Conservation (phyloP, 1,140 invertebrate species). For the Colletes latitarsis region DNA sequence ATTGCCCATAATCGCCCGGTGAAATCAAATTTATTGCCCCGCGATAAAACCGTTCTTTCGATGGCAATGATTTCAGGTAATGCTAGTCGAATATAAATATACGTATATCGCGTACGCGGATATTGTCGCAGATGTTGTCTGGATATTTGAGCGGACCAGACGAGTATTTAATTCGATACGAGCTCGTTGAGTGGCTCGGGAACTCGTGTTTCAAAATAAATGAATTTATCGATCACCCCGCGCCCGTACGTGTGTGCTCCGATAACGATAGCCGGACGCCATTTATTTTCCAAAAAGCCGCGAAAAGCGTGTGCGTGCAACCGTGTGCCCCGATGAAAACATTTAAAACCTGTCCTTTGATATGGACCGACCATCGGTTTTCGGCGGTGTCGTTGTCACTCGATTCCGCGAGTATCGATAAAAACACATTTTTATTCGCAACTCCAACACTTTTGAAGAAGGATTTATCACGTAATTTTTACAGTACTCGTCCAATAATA, state of each 20-base stretch:
- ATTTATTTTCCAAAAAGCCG: conserved; percentile 45
- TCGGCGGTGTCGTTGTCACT: background rate
- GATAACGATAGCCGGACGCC: conserved; percentile 1
- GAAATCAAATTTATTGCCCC: conserved; percentile 57
- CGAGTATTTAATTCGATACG: conserved; percentile 63
- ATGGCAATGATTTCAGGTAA: conserved; percentile 29
- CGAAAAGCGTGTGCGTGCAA: background rate
- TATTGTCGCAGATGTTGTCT: conserved; percentile 59
- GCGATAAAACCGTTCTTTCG: conserved; percentile 27
- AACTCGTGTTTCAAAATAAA: conserved; percentile 53
- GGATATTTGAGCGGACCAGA: conserved; percentile 45
- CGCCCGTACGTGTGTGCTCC: background rate
- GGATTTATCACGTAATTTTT: too few relatives aligned
- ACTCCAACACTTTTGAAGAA: conserved; percentile 17
- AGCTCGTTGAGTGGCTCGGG: conserved; percentile 33
- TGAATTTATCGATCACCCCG: conserved; percentile 49
- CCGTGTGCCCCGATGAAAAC: background rate
- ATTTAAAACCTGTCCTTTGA: background rate
- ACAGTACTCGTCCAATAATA: too few relatives aligned
- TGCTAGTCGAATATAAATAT: conserved; percentile 43
- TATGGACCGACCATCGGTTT: background rate
- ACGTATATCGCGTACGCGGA: conserved; percentile 27
- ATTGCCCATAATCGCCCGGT: conserved; percentile 47
- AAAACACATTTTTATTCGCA: conserved; percentile 29
- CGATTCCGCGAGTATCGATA: conserved; percentile 15